Percentiles rank a stretch among this genome's conserved stretches.
Conservation (phyloP, 2,888 invertebrate genomes). For the Scrobipalpa atriplicella region DNA sequence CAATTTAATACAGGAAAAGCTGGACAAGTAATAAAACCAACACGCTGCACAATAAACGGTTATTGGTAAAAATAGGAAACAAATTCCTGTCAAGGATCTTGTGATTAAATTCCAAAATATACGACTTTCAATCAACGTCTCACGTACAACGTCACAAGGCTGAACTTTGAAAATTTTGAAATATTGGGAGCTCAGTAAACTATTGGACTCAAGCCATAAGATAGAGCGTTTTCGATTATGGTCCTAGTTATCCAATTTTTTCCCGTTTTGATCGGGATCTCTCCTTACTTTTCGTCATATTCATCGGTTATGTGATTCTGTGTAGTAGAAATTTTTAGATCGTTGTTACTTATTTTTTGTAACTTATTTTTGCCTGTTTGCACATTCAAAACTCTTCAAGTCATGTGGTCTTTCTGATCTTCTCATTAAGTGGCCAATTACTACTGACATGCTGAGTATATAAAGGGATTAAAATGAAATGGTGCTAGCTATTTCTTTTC, state of each 20-base stretch:
- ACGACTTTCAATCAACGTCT: conserved; percentile 67
- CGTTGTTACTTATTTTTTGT: too few relatives aligned
- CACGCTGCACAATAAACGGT: neutral
- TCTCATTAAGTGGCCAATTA: too few relatives aligned
- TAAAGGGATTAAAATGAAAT: too few relatives aligned
- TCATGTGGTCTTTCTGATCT: too few relatives aligned
- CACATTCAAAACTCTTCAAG: too few relatives aligned
- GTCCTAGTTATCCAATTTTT: neutral
- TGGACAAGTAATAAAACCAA: neutral
- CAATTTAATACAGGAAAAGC: neutral
- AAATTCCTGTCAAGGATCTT: conserved; percentile 26
- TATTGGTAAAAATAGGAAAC: conserved; percentile 12
- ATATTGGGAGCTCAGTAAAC: conserved; percentile 57
- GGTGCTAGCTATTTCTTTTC: too few relatives aligned
- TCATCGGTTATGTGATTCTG: too few relatives aligned
- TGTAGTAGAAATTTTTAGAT: too few relatives aligned
- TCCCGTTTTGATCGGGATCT: too few relatives aligned
- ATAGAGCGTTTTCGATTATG: conserved; percentile 35
- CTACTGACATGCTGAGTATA: too few relatives aligned
- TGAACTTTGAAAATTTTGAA: conserved; percentile 69
- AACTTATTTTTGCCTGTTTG: too few relatives aligned
- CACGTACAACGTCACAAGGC: conserved; percentile 48
- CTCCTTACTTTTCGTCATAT: too few relatives aligned
- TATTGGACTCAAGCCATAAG: conserved; percentile 36
- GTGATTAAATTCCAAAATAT: conserved; percentile 60